These are phyloP conservation scores for Siderastrea radians DNA, from an alignment of 92 coral and sea anemone species.

Conservation along the genomic window DNA sequence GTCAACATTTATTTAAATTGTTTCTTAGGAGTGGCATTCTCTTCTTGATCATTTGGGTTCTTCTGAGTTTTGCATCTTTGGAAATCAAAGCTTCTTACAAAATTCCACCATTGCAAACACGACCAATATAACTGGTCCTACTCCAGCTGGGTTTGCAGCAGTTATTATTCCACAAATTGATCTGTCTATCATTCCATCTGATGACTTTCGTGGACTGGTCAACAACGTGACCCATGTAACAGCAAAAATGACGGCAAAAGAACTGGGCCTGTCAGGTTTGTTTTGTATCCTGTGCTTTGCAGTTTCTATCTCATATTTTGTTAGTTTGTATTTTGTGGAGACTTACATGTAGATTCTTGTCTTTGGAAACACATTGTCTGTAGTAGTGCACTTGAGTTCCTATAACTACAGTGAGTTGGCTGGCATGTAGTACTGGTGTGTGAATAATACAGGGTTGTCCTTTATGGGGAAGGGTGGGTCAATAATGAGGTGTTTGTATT, in stretches of 20 bases:
- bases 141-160: constrained; percentile 35
- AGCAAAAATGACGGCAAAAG: constrained; percentile 60
- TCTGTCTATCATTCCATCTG: constrained; percentile 42
- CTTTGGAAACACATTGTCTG: too few species aligned
- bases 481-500: too few species aligned
- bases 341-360: too few species aligned
- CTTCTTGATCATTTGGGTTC: constrained; percentile 44
- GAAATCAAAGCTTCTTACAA: constrained; percentile 34
- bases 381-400: too few species aligned
- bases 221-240: constrained; percentile 80
- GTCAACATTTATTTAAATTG: neutral
- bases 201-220: constrained; percentile 35
- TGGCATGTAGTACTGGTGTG: too few species aligned
- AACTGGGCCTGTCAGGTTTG: constrained; percentile 69
- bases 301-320: too few species aligned
- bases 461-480: too few species aligned
- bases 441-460: too few species aligned
- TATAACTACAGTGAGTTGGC: too few species aligned
- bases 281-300: neutral
- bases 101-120: constrained; percentile 38
- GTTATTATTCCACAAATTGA: constrained; percentile 27
- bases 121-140: constrained; percentile 22
- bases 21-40: constrained; percentile 57
- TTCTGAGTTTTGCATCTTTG: constrained; percentile 70
- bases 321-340: too few species aligned